phyloP scores from a whole-genome alignment of 2,113 vertebrate genomes.

The Cygnus atratus region DNA sequence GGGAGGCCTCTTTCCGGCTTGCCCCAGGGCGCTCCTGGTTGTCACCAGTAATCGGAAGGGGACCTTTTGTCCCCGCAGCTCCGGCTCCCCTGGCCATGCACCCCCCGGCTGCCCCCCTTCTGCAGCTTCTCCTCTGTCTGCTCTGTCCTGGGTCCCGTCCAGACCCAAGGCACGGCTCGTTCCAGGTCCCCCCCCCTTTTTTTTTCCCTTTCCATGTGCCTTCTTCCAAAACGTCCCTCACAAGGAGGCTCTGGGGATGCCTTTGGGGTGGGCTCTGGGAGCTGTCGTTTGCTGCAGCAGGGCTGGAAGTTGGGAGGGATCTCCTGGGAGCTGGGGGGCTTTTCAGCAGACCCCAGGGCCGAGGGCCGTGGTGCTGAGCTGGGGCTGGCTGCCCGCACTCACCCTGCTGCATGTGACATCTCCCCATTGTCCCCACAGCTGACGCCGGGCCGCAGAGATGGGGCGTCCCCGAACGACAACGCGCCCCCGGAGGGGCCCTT shows the following conservation, averaged over 20 bases:
- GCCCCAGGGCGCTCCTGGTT: background rate
- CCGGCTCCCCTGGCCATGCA: background rate
- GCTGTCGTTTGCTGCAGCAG: background rate
- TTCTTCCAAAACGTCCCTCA: background rate
- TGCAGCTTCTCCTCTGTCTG: background rate
- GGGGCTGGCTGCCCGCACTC: too few relatives aligned
- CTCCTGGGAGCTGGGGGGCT: rapidly evolving
- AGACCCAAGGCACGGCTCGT: background rate
- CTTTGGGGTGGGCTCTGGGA: background rate
- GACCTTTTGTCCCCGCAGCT: background rate
- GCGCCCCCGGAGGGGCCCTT: slow-evolving; percentile 79
- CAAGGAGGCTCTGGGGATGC: background rate
- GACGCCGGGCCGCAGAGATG: slow-evolving; percentile 85
- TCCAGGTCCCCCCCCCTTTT: background rate
- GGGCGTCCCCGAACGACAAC: slow-evolving; percentile 79
- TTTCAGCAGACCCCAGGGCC: background rate
- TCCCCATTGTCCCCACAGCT: slow-evolving; percentile 49
- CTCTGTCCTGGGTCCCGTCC: background rate
- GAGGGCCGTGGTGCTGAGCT: too few relatives aligned
- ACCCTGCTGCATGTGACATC: background rate
- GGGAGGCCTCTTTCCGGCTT: background rate
- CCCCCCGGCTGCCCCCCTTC: background rate
- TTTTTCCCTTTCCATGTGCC: slow-evolving; percentile 19
- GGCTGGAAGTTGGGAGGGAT: rapidly evolving
- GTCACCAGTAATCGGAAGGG: background rate